Evolutionary conservation across 35 echinoderm and acorn worm genomes (phyloP).

Genomic region (Strongylocentrotus purpuratus): DNA sequence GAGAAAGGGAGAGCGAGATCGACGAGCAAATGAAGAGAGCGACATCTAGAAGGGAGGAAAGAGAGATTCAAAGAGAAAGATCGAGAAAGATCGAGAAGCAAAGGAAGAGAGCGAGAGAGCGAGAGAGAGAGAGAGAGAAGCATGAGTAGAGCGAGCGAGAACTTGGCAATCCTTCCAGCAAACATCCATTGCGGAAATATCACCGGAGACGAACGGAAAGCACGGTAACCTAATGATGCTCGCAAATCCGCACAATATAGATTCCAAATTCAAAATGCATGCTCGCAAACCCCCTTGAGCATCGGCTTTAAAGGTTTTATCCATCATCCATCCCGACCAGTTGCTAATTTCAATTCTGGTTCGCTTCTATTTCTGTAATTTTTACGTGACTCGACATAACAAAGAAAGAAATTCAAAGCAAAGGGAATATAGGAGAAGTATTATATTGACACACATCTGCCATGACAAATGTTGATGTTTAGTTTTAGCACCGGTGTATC

Average conservation of each 20-base stretch:
- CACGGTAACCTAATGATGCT: neutral
- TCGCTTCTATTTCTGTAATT: neutral
- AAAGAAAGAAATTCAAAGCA: too few relatives aligned
- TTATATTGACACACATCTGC: neutral
- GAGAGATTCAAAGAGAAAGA: neutral
- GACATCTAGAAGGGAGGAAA: too few relatives aligned
- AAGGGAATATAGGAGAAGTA: too few relatives aligned
- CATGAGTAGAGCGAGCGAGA: neutral
- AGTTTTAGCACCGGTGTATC: too few relatives aligned
- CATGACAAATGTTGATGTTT: neutral
- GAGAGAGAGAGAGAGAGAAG: neutral
- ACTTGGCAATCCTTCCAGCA: neutral
- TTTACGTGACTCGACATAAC: neutral
- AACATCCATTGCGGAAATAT: neutral
- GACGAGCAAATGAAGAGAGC: neutral
- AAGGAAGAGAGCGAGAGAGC: neutral
- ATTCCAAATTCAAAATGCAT: slow-evolving; percentile 12
- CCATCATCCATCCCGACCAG: neutral
- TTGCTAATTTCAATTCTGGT: neutral
- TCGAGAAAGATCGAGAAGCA: neutral
- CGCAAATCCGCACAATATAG: neutral
- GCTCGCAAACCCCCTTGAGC: slow-evolving; percentile 5
- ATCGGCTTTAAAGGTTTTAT: neutral
- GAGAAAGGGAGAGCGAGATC: neutral
- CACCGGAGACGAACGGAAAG: neutral